phyloP scores from a whole-genome alignment of 64 coral and sea anemone species.

The Montipora foliosa region DNA sequence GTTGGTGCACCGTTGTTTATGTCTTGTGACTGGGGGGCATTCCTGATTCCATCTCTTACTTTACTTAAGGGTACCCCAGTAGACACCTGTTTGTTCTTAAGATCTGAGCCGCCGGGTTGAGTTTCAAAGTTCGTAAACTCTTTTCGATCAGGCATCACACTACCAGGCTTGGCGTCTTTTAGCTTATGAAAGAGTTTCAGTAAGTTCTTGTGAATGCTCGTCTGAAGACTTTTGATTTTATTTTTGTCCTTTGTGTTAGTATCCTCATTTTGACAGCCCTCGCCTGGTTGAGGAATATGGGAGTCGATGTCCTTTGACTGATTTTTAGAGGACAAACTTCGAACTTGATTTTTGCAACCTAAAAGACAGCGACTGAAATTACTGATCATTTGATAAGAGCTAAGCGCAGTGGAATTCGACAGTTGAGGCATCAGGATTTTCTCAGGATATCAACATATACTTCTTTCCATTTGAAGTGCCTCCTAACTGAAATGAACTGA shows the following conservation, averaged over 20 bases:
- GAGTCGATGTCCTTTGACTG: neutral
- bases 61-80: constrained; percentile 39
- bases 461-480: too few species aligned
- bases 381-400: neutral
- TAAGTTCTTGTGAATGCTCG: constrained; percentile 72
- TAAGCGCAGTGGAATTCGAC: neutral
- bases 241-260: constrained; percentile 25
- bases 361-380: neutral
- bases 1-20: neutral
- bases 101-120: neutral
- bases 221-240: constrained; percentile 57
- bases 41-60: constrained; percentile 42
- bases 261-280: constrained; percentile 6
- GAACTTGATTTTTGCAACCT: constrained; percentile 45
- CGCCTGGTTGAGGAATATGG: neutral
- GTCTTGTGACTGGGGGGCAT: constrained; percentile 1
- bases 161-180: constrained; percentile 25
- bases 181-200: constrained; percentile 74
- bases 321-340: neutral
- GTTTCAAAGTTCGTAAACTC: constrained; percentile 41
- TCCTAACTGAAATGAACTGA: too few species aligned
- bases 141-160: constrained; percentile 19
- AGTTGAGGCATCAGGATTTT: too few species aligned
- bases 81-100: neutral
- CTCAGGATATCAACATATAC: too few species aligned